A percentile compares a stretch with the other conserved stretches of the same genome.
These are phyloP conservation scores for Orchesellides sinensis DNA, from an alignment of 2,888 invertebrate species.

Conservation along the genomic window DNA sequence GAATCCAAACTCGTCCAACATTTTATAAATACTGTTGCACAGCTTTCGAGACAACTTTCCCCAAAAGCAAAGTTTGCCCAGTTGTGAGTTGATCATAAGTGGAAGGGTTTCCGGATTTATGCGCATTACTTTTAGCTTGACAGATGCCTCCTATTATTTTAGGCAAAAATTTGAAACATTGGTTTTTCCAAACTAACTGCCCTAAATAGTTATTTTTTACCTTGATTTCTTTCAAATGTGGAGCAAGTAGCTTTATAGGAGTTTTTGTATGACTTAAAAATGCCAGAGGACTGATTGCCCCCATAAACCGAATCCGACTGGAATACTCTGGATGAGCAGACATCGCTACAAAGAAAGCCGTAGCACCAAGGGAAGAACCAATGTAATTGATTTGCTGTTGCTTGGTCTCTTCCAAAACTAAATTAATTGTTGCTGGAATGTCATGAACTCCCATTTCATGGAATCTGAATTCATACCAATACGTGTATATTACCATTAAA, in stretches of 20 bases:
- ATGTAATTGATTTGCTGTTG: conserved; percentile 45
- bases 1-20: conserved; percentile 50
- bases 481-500: not conserved
- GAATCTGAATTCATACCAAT: conserved; percentile 46
- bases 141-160: conserved; percentile 26
- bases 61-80: conserved; percentile 57
- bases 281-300: conserved; percentile 49
- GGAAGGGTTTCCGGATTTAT: conserved; percentile 58
- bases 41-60: conserved; percentile 25
- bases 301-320: conserved; percentile 44
- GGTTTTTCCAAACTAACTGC: no score
- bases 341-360: conserved; percentile 47
- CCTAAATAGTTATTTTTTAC: no score
- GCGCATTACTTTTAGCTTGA: conserved; percentile 30
- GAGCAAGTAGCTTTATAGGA: conserved; percentile 45
- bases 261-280: conserved; percentile 48
- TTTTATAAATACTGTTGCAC: conserved; percentile 55
- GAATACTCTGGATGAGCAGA: conserved; percentile 48
- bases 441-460: conserved; percentile 60
- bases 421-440: conserved; percentile 47
- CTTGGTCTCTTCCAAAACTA: conserved; percentile 37
- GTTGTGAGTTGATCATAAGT: conserved; percentile 41
- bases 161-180: no score
- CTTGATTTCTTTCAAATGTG: conserved; percentile 56
- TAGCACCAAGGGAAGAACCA: conserved; percentile 54